These are phyloP conservation scores for Lycocerus yunnanus DNA, from an alignment of 2,888 invertebrate genomes.

Conservation along the genomic window DNA sequence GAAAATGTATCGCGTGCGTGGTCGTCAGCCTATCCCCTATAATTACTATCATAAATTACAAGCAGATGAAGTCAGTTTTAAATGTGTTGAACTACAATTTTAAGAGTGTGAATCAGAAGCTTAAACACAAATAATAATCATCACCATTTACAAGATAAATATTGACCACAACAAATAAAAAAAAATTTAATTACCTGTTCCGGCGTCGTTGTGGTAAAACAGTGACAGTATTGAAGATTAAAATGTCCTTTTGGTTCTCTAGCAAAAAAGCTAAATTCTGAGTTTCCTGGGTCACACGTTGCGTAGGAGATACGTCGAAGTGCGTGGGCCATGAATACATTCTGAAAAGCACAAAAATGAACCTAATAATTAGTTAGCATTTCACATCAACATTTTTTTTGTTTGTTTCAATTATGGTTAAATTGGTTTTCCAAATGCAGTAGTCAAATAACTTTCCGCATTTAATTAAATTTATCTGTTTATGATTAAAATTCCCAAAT, in stretches of 20 bases:
- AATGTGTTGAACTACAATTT: slow-evolving; percentile 47
- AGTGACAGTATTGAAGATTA: slow-evolving; percentile 79
- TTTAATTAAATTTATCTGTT: background rate
- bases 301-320: slow-evolving; percentile 84
- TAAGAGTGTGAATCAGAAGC: slow-evolving; percentile 45
- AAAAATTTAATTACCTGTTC: slow-evolving; percentile 66
- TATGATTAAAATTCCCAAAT: slow-evolving; percentile 22
- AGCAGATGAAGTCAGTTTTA: slow-evolving; percentile 44
- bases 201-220: slow-evolving; percentile 75
- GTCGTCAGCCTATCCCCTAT: slow-evolving; percentile 28
- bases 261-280: slow-evolving; percentile 81
- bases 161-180: slow-evolving; percentile 10
- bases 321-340: slow-evolving; percentile 83
- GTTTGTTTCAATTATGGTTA: background rate
- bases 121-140: slow-evolving; percentile 26
- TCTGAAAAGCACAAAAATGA: slow-evolving; percentile 58
- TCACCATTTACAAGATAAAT: slow-evolving; percentile 28
- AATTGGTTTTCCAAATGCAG: background rate
- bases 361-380: background rate
- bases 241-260: slow-evolving; percentile 71
- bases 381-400: background rate
- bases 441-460: background rate
- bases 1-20: slow-evolving; percentile 27
- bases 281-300: slow-evolving; percentile 79
- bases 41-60: slow-evolving; percentile 45